phyloP scores from a whole-genome alignment of 2,888 invertebrate genomes.

The Pasiphila rectangulata region DNA sequence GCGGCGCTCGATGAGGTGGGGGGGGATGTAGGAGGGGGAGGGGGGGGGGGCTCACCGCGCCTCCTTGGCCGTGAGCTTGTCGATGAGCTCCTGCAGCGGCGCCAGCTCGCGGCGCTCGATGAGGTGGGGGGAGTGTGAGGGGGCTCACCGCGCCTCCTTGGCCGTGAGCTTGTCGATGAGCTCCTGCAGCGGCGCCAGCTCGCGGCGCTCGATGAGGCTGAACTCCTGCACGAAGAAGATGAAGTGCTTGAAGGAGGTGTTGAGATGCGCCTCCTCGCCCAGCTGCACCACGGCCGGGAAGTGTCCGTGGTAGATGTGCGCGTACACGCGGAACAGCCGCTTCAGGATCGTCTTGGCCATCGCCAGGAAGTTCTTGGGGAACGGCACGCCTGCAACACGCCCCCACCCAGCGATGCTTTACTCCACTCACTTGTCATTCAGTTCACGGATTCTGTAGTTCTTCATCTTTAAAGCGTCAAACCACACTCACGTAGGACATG shows the following conservation, averaged over 20 bases:
- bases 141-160: slow-evolving; percentile 90
- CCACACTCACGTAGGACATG: too few species aligned
- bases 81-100: too few species aligned
- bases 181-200: slow-evolving; percentile 97
- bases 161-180: slow-evolving; percentile 97
- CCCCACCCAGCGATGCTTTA: slow-evolving; percentile 1
- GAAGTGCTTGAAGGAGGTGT: slow-evolving; percentile 99
- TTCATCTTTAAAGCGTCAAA: too few species aligned
- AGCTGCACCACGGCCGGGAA: slow-evolving; percentile 98
- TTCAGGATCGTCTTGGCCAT: slow-evolving; percentile 99
- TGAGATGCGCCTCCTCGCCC: slow-evolving; percentile 98
- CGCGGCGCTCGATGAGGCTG: slow-evolving; percentile 96
- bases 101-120: slow-evolving; percentile 1
- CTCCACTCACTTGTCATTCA: too few species aligned
- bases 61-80: too few species aligned
- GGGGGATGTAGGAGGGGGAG: too few species aligned
- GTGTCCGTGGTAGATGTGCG: slow-evolving; percentile 99
- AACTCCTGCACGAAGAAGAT: slow-evolving; percentile 99
- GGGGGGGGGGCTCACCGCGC: too few species aligned
- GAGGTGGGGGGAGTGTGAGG: neutral
- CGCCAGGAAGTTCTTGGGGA: slow-evolving; percentile 97
- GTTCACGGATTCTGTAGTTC: too few species aligned
- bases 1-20: too few species aligned
- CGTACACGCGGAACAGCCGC: slow-evolving; percentile 98
- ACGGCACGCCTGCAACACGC: slow-evolving; percentile 88